A percentile compares a stretch with the other conserved stretches of the same genome.
Evolutionary conservation across 2,888 invertebrate species (phyloP).

Genomic region (Parnassius glacialis): DNA sequence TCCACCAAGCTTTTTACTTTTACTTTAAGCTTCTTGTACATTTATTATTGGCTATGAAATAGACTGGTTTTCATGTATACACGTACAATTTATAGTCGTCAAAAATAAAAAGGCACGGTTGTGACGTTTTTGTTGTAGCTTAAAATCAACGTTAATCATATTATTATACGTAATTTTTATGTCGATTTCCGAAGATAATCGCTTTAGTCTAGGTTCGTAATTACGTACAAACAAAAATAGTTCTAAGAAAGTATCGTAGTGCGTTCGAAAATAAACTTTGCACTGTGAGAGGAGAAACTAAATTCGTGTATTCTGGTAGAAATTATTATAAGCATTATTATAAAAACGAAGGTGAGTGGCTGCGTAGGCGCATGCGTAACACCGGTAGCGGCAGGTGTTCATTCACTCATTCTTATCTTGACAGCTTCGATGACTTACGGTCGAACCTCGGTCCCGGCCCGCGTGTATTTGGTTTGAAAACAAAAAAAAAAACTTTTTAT

Average conservation of each 20-base stretch:
- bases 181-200: constrained; percentile 70
- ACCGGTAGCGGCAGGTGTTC: constrained; percentile 78
- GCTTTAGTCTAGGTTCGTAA: constrained; percentile 56
- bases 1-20: too few relatives aligned
- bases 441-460: constrained; percentile 53
- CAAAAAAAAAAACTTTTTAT: constrained; percentile 46
- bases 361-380: constrained; percentile 76
- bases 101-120: constrained; percentile 51
- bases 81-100: background rate
- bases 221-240: constrained; percentile 52
- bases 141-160: constrained; percentile 70
- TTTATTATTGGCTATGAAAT: too few relatives aligned
- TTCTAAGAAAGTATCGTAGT: constrained; percentile 35
- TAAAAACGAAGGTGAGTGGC: constrained; percentile 47
- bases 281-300: constrained; percentile 40
- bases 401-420: constrained; percentile 79
- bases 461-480: constrained; percentile 65
- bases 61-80: too few relatives aligned
- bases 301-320: constrained; percentile 33
- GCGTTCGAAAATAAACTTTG: constrained; percentile 49
- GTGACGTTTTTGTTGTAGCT: constrained; percentile 60
- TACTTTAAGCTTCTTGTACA: too few relatives aligned
- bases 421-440: constrained; percentile 79
- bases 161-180: constrained; percentile 74
- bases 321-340: constrained; percentile 52